A percentile compares a stretch with the other conserved stretches of the same genome.
These are phyloP conservation scores for Himalopsyche tibetana DNA, from an alignment of 2,888 invertebrate species.

Conservation along the genomic window DNA sequence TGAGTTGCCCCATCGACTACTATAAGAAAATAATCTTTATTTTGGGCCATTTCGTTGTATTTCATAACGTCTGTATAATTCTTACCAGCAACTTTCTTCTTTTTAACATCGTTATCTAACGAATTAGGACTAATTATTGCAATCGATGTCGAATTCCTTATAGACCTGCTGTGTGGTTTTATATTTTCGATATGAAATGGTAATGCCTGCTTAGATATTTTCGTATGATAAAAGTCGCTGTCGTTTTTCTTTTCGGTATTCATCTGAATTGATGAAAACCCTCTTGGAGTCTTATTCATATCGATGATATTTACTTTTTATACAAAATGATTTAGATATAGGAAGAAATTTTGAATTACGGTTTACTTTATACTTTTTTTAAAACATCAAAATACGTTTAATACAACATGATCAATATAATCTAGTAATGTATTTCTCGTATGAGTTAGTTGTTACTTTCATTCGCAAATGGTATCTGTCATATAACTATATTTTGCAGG, in stretches of 20 bases:
- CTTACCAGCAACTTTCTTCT: background rate
- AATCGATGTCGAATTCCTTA: background rate
- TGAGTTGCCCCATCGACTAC: constrained; percentile 68
- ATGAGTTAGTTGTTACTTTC: no score
- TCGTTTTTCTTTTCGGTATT: background rate
- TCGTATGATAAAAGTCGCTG: background rate
- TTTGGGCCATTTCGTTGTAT: constrained; percentile 28
- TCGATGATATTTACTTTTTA: no score
- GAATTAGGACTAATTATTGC: background rate
- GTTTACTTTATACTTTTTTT: no score
- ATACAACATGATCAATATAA: no score
- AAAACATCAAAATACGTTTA: no score
- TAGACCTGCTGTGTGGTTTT: background rate
- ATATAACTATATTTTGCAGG: no score
- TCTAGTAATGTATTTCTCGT: no score
- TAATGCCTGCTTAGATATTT: background rate
- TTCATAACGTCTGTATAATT: constrained; percentile 11
- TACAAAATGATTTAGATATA: no score
- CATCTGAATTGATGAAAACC: background rate
- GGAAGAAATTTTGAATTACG: no score
- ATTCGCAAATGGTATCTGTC: no score
- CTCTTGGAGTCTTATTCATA: background rate
- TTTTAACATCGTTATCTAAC: background rate
- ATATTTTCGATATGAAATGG: background rate
- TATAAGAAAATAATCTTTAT: constrained; percentile 9